phyloP scores from a whole-genome alignment of 92 coral and sea anemone genomes.

The Porites divaricata region DNA sequence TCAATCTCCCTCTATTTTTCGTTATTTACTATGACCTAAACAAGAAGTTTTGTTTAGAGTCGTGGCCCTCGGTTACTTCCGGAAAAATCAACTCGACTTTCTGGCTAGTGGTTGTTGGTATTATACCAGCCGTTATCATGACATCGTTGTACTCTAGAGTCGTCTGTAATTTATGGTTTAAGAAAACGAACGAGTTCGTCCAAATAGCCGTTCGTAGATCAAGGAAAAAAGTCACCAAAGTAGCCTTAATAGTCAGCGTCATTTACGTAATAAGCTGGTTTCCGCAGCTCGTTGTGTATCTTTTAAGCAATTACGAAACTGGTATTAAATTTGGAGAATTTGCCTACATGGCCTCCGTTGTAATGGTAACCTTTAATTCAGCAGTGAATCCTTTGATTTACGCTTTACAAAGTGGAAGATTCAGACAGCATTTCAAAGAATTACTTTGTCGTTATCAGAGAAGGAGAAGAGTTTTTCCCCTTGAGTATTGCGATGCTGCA shows the following conservation, averaged over 20 bases:
- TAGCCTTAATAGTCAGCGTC: conserved; percentile 61
- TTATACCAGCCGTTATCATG: neutral
- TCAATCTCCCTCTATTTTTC: neutral
- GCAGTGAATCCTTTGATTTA: conserved; percentile 73
- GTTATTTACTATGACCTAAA: neutral
- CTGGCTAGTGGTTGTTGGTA: neutral
- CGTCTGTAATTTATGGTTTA: neutral
- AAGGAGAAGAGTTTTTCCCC: conserved; percentile 1
- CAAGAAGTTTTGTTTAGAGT: neutral
- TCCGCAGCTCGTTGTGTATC: conserved; percentile 61
- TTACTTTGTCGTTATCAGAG: neutral
- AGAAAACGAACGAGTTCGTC: conserved; percentile 20
- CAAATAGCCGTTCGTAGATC: conserved; percentile 53
- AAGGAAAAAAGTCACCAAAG: conserved; percentile 66
- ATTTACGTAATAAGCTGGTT: conserved; percentile 70
- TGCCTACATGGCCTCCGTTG: conserved; percentile 60
- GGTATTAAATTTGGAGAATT: conserved; percentile 48
- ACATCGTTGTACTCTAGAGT: neutral
- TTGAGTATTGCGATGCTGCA: neutral
- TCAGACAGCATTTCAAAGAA: conserved; percentile 36
- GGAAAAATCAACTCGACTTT: neutral
- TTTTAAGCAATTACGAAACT: conserved; percentile 43
- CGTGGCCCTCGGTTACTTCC: neutral
- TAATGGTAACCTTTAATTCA: conserved; percentile 74
- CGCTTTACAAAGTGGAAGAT: conserved; percentile 62